phyloP scores from a whole-genome alignment of 2,888 invertebrate species.

The Apoda limacodes region DNA sequence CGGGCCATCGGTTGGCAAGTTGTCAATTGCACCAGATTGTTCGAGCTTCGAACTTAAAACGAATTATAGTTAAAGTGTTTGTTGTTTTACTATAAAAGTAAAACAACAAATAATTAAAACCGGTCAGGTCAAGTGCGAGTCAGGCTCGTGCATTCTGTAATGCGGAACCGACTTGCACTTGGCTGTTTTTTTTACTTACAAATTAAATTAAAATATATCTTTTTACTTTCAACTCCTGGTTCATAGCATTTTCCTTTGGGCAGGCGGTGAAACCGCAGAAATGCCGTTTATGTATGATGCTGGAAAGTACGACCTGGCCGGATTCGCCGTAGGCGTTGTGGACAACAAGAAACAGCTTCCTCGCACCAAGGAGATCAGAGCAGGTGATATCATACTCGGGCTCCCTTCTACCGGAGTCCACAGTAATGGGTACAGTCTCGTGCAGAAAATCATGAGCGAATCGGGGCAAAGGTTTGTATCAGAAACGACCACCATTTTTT shows the following conservation, averaged over 20 bases:
- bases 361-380: conserved; percentile 70
- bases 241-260: background rate
- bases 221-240: background rate
- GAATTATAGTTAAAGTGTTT: no score
- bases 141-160: no score
- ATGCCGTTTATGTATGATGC: conserved; percentile 94
- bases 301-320: conserved; percentile 95
- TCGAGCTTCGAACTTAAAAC: no score
- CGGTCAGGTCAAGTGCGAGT: no score
- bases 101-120: no score
- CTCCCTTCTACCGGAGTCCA: conserved; percentile 93
- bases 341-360: conserved; percentile 81
- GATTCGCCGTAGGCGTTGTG: conserved; percentile 94
- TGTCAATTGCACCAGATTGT: no score
- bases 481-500: no score
- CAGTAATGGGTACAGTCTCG: conserved; percentile 93
- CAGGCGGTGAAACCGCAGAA: conserved; percentile 95
- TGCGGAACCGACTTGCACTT: no score
- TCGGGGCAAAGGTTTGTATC: conserved; percentile 65
- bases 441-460: conserved; percentile 81
- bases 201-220: background rate
- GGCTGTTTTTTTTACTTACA: no score
- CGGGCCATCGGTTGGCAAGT: no score
- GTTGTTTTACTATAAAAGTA: no score
- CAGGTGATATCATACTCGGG: conserved; percentile 87